Evolutionary conservation across 2,113 vertebrate species (phyloP), one percentile per base, ranked within the genome.

Genomic region (Pelecanoides urinatrix): DNA sequence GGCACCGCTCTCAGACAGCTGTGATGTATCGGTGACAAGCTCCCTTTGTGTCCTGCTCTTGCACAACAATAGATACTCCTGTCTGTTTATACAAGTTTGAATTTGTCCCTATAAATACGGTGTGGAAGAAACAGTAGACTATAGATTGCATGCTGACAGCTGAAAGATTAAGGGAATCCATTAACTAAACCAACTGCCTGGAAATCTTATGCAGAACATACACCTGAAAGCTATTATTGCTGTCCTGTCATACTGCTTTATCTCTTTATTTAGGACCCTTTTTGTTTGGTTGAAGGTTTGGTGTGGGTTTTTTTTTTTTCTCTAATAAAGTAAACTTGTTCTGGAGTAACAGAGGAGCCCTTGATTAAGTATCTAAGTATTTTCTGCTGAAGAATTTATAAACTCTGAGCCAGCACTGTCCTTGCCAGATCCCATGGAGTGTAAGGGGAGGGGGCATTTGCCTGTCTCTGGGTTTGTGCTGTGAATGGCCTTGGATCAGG

Each of bases 1-100:
- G 63, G 86, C 90, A 38, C 21, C 1, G 47, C 91, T 63, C 86
- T 36, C 93, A 49, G 77, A 96, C 96, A 96, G 97, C 97, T 96
- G 97, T 96, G 94, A 97, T 96, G 82, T 88, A 97, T 97, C 80
- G 91, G 86, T 93, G 90, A 96, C 95, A 96, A 96, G 94, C 95
- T 94, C 67, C 93, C 93, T 92, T 95, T 96, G 86, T 97, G 95
- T 91, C 95, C 95, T 23, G 59, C 97, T 95, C 95, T 83, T 67
- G 86, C 95, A 92, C 90, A 90, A 97, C 96, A 97, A 97, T 97
- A 97, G 93, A 94, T 94, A 96, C 94, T 97, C 96, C 96, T 96
- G 97, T 97, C 96, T 97, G 97, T 97, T 97, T 96, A 97, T 95
- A 97, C 96, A 95, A 96, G 96, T 96, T 97, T 95, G 96, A 97